Evolutionary conservation across 2,113 vertebrate genomes (phyloP).

Genomic region (Salvelinus fontinalis): DNA sequence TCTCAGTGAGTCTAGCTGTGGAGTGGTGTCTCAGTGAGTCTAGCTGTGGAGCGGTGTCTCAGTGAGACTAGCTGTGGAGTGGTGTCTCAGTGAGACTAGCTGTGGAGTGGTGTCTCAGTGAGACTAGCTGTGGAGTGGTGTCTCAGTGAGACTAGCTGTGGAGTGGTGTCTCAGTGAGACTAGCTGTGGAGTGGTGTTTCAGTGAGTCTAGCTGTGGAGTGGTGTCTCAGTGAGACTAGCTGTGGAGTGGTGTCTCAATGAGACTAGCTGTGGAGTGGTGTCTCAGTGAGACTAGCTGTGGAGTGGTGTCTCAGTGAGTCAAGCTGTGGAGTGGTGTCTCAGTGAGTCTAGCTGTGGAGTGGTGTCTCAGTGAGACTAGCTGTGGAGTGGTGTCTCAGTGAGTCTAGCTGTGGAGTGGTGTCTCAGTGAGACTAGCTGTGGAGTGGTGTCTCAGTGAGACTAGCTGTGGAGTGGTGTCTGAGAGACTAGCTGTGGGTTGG

Average conservation of each 20-base stretch:
- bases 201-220: not conserved
- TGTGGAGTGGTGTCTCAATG: not conserved
- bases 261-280: not conserved
- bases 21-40: no score
- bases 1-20: no score
- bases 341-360: not conserved
- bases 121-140: not conserved
- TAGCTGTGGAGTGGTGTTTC: not conserved
- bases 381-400: conserved; percentile 4
- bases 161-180: no score
- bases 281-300: not conserved
- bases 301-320: conserved; percentile 5
- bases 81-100: not conserved
- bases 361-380: not conserved
- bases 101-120: not conserved
- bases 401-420: not conserved
- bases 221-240: not conserved
- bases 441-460: not conserved
- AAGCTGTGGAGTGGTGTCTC: not conserved
- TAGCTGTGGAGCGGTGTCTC: not conserved
- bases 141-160: not conserved
- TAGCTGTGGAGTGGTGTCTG: conserved; percentile 4
- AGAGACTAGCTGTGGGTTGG: not conserved
- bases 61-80: not conserved
- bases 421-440: no score